Evolutionary conservation across 2,113 vertebrate genomes (phyloP).

Genomic region (Orthochromis indermauri): DNA sequence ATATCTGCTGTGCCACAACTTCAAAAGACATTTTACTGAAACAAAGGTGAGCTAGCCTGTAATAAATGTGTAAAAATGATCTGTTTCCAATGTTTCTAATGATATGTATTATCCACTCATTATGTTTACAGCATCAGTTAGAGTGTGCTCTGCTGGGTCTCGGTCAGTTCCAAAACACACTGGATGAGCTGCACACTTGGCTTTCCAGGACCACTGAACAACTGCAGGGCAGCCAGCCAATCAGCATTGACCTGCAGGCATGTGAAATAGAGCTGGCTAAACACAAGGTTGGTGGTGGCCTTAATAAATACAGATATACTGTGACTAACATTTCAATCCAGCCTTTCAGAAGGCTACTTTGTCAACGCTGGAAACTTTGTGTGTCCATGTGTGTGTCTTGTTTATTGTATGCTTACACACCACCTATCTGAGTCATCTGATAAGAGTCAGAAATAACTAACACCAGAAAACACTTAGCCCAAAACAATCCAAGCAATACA

Average conservation of each 20-base stretch:
- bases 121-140: slow-evolving; percentile 71
- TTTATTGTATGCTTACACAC: not conserved
- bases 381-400: not conserved
- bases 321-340: not conserved
- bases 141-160: slow-evolving; percentile 81
- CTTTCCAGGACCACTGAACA: slow-evolving; percentile 72
- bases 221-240: slow-evolving; percentile 61
- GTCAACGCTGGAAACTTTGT: not conserved
- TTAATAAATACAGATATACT: not conserved
- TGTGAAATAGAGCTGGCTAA: slow-evolving; percentile 89
- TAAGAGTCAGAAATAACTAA: not conserved
- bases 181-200: slow-evolving; percentile 82
- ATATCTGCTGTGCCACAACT: not conserved
- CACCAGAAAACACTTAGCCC: not conserved
- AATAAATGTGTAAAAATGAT: not conserved
- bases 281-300: slow-evolving; percentile 75
- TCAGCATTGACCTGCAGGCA: slow-evolving; percentile 79
- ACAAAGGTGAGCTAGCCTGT: not conserved
- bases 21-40: not conserved
- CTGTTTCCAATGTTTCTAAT: not conserved
- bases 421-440: not conserved
- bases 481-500: not conserved
- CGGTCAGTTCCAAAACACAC: slow-evolving; percentile 84
- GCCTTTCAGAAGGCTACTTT: not conserved
- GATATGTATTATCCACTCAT: not conserved